Evolutionary conservation across 2,797 vertebrate species (phyloP).

Genomic region (Helostoma temminkii): DNA sequence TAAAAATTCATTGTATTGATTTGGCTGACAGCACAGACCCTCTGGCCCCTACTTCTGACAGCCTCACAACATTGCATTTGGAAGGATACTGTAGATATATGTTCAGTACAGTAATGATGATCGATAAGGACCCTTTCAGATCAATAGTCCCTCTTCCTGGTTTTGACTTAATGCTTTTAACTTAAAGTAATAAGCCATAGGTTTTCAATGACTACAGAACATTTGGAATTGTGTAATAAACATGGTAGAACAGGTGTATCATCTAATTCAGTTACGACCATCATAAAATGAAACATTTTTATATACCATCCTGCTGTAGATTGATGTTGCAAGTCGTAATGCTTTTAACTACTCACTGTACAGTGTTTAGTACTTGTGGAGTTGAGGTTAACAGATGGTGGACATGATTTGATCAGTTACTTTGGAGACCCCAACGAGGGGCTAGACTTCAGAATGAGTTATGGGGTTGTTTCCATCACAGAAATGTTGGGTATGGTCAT

Average conservation of each 20-base stretch:
- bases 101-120: constrained; percentile 24
- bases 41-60: constrained; percentile 44
- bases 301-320: not conserved
- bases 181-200: constrained; percentile 7
- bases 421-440: constrained; percentile 21
- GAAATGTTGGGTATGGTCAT: constrained; percentile 9
- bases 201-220: constrained; percentile 7
- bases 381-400: constrained; percentile 17
- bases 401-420: constrained; percentile 26
- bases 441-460: constrained; percentile 4
- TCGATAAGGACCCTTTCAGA: constrained; percentile 20
- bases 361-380: constrained; percentile 1
- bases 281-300: constrained; percentile 19
- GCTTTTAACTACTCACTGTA: not conserved
- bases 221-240: constrained; percentile 18
- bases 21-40: constrained; percentile 60
- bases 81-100: constrained; percentile 19
- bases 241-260: constrained; percentile 10
- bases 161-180: not conserved
- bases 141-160: constrained; percentile 28
- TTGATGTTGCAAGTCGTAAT: not conserved
- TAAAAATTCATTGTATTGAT: constrained; percentile 81
- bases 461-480: not conserved
- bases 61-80: constrained; percentile 45
- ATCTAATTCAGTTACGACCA: constrained; percentile 21